These are phyloP conservation scores for Harpalus rubripes DNA, from an alignment of 2,888 invertebrate species.

Conservation along the genomic window DNA sequence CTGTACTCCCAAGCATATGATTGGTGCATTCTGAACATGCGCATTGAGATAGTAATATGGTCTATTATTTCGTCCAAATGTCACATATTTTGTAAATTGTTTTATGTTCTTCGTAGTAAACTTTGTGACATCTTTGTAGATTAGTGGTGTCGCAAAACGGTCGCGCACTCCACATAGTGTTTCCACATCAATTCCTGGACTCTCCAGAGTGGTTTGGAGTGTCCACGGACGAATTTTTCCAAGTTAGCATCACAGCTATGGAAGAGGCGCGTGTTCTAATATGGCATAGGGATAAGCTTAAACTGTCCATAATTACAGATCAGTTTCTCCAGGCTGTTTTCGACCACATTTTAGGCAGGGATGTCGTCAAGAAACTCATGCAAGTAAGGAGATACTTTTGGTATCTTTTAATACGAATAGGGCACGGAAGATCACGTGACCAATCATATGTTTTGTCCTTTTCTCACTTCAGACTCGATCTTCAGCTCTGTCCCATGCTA, in stretches of 20 bases:
- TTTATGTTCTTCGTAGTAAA: background rate
- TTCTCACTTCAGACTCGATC: no score
- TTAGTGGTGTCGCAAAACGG: conserved; percentile 92
- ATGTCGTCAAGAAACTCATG: conserved; percentile 92
- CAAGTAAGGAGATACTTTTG: conserved; percentile 80
- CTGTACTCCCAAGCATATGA: no score
- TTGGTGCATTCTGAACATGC: no score
- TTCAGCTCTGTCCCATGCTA: no score
- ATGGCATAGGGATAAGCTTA: conserved; percentile 92
- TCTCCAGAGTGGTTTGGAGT: conserved; percentile 95
- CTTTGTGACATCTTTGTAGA: conserved; percentile 78
- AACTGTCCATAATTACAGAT: conserved; percentile 90
- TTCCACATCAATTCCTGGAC: conserved; percentile 92
- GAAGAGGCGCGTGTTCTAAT: conserved; percentile 90
- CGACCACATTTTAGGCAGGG: conserved; percentile 91
- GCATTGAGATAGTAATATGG: no score
- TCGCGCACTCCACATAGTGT: conserved; percentile 90
- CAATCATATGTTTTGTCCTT: no score
- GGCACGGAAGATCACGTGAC: no score
- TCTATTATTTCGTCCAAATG: no score
- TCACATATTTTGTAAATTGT: no score
- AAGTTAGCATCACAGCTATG: conserved; percentile 90
- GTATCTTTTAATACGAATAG: no score
- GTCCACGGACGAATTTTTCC: conserved; percentile 91
- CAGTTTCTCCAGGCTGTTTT: conserved; percentile 91